These are phyloP conservation scores for Octomys mimax DNA, from an alignment of 2,797 vertebrate genomes.

Conservation along the genomic window DNA sequence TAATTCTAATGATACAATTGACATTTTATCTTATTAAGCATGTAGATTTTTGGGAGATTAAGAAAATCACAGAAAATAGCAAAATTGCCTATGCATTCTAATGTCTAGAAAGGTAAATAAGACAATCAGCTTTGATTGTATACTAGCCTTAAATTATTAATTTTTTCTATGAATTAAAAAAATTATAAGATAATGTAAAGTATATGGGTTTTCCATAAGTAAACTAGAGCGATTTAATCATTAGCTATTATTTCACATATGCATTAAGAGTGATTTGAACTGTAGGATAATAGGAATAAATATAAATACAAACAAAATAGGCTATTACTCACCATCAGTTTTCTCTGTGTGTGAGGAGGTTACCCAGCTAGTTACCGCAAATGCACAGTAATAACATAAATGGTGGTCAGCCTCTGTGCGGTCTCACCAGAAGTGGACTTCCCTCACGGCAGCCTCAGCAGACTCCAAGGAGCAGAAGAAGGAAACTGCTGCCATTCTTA, in stretches of 20 bases:
- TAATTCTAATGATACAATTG: neutral
- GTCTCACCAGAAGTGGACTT: neutral
- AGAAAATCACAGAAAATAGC: constrained; percentile 56
- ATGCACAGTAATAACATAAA: neutral
- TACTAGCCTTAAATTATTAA: neutral
- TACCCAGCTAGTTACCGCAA: neutral
- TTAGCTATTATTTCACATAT: neutral
- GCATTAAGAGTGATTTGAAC: neutral
- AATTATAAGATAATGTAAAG: neutral
- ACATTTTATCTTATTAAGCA: neutral
- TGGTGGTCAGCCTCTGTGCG: fast-evolving
- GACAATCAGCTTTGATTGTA: constrained; percentile 30
- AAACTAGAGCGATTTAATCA: neutral
- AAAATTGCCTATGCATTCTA: constrained; percentile 45
- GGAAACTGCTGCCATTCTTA: neutral
- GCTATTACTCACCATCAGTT: neutral
- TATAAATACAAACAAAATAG: neutral
- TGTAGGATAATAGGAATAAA: neutral
- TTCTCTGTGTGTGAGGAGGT: neutral
- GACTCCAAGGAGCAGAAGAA: neutral
- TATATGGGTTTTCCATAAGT: neutral
- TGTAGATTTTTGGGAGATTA: constrained; percentile 28
- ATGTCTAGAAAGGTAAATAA: constrained; percentile 28
- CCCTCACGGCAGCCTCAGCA: no score
- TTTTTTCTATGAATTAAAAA: neutral